Evolutionary conservation across 2,113 vertebrate species (phyloP).

Genomic region (Tyrannus savana): DNA sequence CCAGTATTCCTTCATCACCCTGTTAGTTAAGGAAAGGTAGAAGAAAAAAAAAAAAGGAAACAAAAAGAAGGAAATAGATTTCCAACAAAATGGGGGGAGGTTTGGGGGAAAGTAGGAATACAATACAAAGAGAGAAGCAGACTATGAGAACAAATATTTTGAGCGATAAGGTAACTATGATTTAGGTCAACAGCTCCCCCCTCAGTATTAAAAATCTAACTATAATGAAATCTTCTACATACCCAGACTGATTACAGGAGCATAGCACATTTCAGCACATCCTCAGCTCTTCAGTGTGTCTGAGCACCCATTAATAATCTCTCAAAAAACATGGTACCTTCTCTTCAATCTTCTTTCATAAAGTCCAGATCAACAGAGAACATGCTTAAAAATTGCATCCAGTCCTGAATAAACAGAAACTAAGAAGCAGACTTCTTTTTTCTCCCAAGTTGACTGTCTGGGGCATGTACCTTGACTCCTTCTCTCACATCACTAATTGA

Average conservation of each 20-base stretch:
- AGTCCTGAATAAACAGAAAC: neutral
- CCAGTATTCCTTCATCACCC: neutral
- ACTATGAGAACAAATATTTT: neutral
- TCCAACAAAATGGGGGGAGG: neutral
- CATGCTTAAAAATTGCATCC: neutral
- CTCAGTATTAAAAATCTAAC: neutral
- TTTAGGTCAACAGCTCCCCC: neutral
- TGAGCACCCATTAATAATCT: neutral
- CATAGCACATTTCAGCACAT: neutral
- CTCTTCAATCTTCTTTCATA: neutral
- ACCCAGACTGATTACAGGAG: neutral
- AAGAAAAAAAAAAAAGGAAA: neutral
- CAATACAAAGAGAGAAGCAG: neutral
- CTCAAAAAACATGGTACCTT: neutral
- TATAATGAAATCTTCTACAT: neutral
- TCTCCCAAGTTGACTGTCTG: no score
- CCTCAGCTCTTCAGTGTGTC: neutral
- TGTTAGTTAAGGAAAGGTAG: rapidly evolving
- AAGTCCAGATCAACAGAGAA: neutral
- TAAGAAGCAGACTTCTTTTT: neutral
- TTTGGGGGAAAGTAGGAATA: neutral
- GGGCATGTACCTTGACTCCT: neutral
- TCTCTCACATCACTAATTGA: neutral
- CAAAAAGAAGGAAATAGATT: neutral
- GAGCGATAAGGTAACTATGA: neutral